Conservation (phyloP, 2,888 invertebrate genomes). For the Masnerella sp. region DNA sequence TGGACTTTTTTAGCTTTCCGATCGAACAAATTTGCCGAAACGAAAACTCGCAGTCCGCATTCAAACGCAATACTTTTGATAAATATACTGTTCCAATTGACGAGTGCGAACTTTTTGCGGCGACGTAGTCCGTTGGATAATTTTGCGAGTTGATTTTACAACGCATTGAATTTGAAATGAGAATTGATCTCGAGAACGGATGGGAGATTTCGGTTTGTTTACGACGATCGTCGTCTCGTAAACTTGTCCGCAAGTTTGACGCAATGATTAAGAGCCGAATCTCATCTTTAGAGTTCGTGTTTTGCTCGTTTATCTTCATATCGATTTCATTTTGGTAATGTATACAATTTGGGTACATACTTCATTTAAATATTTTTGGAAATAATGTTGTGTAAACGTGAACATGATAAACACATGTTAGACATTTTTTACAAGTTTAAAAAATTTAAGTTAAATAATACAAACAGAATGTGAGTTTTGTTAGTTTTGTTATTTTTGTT, state of each 20-base stretch:
- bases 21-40: slow-evolving; percentile 11
- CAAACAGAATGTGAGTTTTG: no score
- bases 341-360: no score
- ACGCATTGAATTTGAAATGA: slow-evolving; percentile 20
- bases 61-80: slow-evolving; percentile 8
- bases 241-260: slow-evolving; percentile 11
- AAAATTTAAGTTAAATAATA: no score
- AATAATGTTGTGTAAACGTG: no score
- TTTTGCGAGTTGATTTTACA: slow-evolving; percentile 20
- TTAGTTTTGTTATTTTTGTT: no score
- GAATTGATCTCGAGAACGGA: slow-evolving; percentile 10
- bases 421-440: no score
- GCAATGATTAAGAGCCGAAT: slow-evolving; percentile 9
- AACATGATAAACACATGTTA: background rate
- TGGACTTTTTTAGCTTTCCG: slow-evolving; percentile 19
- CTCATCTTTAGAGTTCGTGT: slow-evolving; percentile 10
- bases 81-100: slow-evolving; percentile 19
- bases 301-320: background rate
- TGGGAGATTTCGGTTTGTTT: slow-evolving; percentile 5
- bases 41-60: slow-evolving; percentile 6
- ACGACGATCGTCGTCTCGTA: background rate
- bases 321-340: no score
- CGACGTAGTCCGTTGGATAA: slow-evolving; percentile 5
- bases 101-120: slow-evolving; percentile 8
- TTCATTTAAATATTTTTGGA: no score